A percentile compares a stretch with the other conserved stretches of the same genome.
Conservation (phyloP, 2,797 vertebrate genomes). For the Chromis chromis region DNA sequence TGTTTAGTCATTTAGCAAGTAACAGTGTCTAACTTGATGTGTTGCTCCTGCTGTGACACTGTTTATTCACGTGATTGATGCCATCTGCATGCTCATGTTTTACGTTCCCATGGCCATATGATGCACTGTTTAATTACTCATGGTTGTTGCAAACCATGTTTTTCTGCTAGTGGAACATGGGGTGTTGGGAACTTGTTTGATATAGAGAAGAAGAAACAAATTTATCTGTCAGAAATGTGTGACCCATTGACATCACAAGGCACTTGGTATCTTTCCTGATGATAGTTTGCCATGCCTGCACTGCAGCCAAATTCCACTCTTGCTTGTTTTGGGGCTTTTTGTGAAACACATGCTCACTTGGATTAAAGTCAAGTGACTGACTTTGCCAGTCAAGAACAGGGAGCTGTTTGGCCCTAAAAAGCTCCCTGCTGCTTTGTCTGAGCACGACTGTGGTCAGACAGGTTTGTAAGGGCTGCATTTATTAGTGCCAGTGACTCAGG, state of each 20-base stretch:
- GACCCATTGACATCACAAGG: not conserved
- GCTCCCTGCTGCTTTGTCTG: not conserved
- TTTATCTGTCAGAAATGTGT: not conserved
- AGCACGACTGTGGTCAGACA: constrained; percentile 2
- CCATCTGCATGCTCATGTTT: constrained; percentile 24
- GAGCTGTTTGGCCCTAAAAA: not conserved
- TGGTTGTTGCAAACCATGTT: constrained; percentile 2
- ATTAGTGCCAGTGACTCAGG: constrained; percentile 1
- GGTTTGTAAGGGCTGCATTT: not conserved
- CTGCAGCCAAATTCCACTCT: constrained; percentile 1
- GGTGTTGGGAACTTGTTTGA: constrained; percentile 1
- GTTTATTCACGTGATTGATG: constrained; percentile 33
- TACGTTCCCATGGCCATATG: not conserved
- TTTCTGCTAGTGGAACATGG: not conserved
- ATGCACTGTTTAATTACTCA: constrained; percentile 28
- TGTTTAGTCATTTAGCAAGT: constrained; percentile 30
- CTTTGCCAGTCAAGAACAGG: not conserved
- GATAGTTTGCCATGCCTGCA: not conserved
- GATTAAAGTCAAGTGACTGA: constrained; percentile 11
- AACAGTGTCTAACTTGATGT: constrained; percentile 20
- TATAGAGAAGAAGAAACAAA: not conserved
- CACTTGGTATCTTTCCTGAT: not conserved
- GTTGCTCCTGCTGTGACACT: constrained; percentile 27
- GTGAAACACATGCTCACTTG: constrained; percentile 7
- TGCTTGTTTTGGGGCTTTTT: not conserved